Percentiles rank a stretch among this genome's conserved stretches.
These are phyloP conservation scores for Platyura marginata DNA, from an alignment of 1,140 invertebrate species.

Conservation along the genomic window DNA sequence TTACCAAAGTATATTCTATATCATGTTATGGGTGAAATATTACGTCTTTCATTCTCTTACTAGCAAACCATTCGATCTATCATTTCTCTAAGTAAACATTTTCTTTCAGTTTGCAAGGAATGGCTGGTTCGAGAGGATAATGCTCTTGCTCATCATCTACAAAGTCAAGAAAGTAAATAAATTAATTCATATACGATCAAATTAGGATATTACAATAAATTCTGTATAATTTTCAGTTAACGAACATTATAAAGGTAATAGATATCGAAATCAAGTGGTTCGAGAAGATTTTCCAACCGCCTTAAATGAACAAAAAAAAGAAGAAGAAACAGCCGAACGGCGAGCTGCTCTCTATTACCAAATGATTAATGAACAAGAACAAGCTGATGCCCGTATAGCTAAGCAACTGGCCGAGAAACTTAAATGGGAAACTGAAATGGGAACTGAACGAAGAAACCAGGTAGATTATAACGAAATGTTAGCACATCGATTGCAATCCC, in stretches of 20 bases:
- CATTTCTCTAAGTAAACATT: not conserved
- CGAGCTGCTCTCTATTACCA: constrained; percentile 38
- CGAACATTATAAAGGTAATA: constrained; percentile 70
- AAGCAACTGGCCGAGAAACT: constrained; percentile 41
- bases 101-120: constrained; percentile 59
- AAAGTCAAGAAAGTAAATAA: constrained; percentile 85
- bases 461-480: constrained; percentile 29
- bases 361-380: constrained; percentile 45
- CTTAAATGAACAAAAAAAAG: constrained; percentile 58
- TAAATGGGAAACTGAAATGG: constrained; percentile 36
- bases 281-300: constrained; percentile 76
- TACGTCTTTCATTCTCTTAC: no score
- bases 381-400: constrained; percentile 46
- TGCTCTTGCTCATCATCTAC: constrained; percentile 70
- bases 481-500: constrained; percentile 25
- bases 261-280: constrained; percentile 68
- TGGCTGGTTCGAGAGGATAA: constrained; percentile 87
- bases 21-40: no score
- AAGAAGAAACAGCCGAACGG: constrained; percentile 42
- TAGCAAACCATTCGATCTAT: not conserved
- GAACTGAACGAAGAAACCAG: constrained; percentile 28
- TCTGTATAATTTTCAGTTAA: constrained; percentile 35
- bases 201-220: no score
- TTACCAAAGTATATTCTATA: not conserved
- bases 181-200: no score